A percentile compares a stretch with the other conserved stretches of the same genome.
phyloP scores from a whole-genome alignment of 2,113 vertebrate species.

The Hippolais icterina region DNA sequence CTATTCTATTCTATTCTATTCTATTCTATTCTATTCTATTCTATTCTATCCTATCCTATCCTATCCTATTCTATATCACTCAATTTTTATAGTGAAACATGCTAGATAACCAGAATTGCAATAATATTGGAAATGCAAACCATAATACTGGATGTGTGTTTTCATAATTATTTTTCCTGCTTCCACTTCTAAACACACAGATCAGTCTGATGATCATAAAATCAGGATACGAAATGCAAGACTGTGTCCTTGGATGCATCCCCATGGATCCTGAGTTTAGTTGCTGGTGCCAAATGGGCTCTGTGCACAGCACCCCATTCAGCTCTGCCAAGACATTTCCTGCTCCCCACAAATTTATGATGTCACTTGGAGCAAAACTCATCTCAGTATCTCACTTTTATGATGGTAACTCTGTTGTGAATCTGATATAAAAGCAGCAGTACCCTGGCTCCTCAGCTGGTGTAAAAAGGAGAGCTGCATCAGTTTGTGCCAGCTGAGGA shows the following conservation, averaged over 20 bases:
- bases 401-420: not conserved
- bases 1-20: not conserved
- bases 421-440: conserved; percentile 21
- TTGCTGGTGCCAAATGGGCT: not conserved
- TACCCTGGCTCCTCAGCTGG: not conserved
- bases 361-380: conserved; percentile 21
- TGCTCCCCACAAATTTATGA: conserved; percentile 4
- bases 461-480: not conserved
- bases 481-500: not conserved
- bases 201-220: not conserved
- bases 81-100: not conserved
- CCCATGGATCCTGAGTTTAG: not conserved
- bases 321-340: not conserved
- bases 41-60: not conserved
- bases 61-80: not conserved
- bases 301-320: not conserved
- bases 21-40: not conserved
- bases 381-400: conserved; percentile 6
- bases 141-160: not conserved
- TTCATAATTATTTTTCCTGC: not conserved
- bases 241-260: not conserved
- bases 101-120: not conserved
- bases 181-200: not conserved
- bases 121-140: not conserved
- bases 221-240: not conserved